Conservation (phyloP, 2,888 invertebrate species). For the Caenorhabditis angaria region DNA sequence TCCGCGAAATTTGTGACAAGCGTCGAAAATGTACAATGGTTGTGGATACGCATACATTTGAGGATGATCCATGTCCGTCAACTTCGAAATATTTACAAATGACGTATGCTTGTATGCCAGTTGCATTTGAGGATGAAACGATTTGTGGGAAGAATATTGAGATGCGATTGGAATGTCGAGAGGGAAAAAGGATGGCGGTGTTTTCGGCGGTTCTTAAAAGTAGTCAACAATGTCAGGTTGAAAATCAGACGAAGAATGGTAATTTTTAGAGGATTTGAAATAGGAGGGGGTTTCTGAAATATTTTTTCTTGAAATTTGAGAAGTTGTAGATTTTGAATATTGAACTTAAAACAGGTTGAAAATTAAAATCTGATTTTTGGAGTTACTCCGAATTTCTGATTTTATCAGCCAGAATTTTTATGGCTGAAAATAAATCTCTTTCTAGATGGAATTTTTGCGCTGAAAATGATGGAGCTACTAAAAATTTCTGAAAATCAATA, state of each 20-base stretch:
- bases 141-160: constrained; percentile 87
- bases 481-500: too few relatives aligned
- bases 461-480: too few relatives aligned
- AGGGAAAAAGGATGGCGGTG: constrained; percentile 87
- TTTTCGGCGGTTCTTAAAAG: constrained; percentile 80
- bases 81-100: constrained; percentile 92
- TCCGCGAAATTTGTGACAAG: constrained; percentile 92
- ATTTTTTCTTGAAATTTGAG: too few relatives aligned
- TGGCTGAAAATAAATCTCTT: too few relatives aligned
- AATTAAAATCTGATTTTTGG: too few relatives aligned
- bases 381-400: too few relatives aligned
- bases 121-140: constrained; percentile 90
- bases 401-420: too few relatives aligned
- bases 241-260: constrained; percentile 22
- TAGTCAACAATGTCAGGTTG: constrained; percentile 20
- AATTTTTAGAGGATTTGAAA: not conserved
- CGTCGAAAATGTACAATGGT: constrained; percentile 89
- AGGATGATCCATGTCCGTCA: constrained; percentile 89
- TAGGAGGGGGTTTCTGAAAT: too few relatives aligned
- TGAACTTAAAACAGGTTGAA: too few relatives aligned
- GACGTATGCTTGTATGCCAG: constrained; percentile 94
- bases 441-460: too few relatives aligned
- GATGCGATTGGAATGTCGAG: constrained; percentile 83
- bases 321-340: too few relatives aligned
- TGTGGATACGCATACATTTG: constrained; percentile 85